phyloP scores from a whole-genome alignment of 2,888 invertebrate genomes.

The Drosophila cyrtoloma region DNA sequence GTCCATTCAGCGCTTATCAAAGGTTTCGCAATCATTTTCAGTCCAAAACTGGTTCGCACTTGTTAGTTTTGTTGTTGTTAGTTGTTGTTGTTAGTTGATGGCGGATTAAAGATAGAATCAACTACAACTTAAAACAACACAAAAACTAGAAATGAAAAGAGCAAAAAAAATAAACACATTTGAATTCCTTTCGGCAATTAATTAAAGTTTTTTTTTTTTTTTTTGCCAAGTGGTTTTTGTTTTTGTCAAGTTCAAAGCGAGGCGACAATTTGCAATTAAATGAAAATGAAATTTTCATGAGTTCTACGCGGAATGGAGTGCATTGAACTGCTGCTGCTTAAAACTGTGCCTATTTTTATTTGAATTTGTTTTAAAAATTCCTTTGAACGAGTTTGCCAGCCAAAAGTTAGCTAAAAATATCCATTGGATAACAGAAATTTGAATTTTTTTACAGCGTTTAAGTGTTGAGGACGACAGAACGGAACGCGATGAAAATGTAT shows the following conservation, averaged over 20 bases:
- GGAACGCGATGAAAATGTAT: constrained; percentile 69
- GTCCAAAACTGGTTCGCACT: constrained; percentile 41
- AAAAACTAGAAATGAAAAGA: constrained; percentile 8
- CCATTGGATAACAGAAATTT: constrained; percentile 34
- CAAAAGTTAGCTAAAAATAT: background rate
- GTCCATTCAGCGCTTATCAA: constrained; percentile 41
- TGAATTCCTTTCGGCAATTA: constrained; percentile 30
- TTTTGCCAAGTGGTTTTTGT: constrained; percentile 14
- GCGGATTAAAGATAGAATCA: constrained; percentile 12
- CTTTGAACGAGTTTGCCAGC: constrained; percentile 55
- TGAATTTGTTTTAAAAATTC: background rate
- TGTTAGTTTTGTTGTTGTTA: background rate
- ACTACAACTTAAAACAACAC: background rate
- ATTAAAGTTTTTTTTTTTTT: constrained; percentile 9
- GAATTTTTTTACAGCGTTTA: constrained; percentile 62
- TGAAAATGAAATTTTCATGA: constrained; percentile 78
- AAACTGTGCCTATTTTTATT: background rate
- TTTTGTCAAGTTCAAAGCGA: constrained; percentile 57
- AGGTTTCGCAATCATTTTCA: constrained; percentile 47
- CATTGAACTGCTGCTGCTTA: constrained; percentile 60
- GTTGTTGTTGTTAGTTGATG: constrained; percentile 13
- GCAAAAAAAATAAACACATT: constrained; percentile 3
- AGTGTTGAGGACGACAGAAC: constrained; percentile 35
- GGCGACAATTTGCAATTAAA: constrained; percentile 75
- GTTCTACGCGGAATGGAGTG: constrained; percentile 31